Evolutionary conservation across 2,888 invertebrate genomes (phyloP).

Genomic region (Apamea epomidion): DNA sequence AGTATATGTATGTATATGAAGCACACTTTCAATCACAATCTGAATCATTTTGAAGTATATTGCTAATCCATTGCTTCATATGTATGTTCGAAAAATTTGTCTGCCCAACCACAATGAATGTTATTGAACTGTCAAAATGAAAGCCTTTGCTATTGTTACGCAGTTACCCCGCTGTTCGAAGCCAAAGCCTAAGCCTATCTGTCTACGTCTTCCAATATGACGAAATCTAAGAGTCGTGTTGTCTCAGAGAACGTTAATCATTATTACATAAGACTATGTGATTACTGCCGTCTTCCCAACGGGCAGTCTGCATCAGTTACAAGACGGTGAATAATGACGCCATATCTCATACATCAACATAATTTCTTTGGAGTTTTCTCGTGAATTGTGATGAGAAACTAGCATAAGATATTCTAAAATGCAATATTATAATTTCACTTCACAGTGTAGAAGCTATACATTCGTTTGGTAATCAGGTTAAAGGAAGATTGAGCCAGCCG

Average conservation of each 20-base stretch:
- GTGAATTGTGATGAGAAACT: constrained; percentile 20
- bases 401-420: not conserved
- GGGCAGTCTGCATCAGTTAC: constrained; percentile 41
- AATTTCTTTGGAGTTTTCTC: constrained; percentile 44
- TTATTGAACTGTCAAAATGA: not conserved
- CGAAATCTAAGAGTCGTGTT: not conserved
- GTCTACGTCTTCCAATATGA: not conserved
- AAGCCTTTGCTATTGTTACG: not conserved
- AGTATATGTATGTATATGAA: not conserved
- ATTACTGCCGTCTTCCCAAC: constrained; percentile 40
- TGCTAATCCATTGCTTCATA: not conserved
- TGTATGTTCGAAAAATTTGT: not conserved
- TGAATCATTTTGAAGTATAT: not conserved
- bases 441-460: not conserved
- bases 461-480: not conserved
- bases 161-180: not conserved
- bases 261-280: constrained; percentile 46
- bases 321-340: constrained; percentile 50
- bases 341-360: constrained; percentile 59
- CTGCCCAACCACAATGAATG: not conserved
- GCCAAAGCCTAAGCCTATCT: not conserved
- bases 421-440: constrained; percentile 2
- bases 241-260: constrained; percentile 33
- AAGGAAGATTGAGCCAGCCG: constrained; percentile 21
- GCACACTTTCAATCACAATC: not conserved